Conservation (phyloP, 2,113 vertebrate species). For the Syrmaticus mikado region DNA sequence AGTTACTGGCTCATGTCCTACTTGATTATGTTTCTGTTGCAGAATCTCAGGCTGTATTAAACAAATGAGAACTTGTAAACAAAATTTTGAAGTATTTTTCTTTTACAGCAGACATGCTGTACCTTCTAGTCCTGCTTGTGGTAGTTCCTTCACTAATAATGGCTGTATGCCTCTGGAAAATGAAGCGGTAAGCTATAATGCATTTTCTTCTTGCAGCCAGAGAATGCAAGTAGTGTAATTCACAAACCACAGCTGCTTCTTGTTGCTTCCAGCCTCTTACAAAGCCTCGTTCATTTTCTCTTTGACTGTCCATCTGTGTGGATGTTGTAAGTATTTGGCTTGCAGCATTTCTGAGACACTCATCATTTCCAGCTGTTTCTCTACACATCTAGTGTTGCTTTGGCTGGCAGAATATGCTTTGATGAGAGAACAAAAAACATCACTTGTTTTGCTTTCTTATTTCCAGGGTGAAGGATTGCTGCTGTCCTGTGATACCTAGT, state of each 20-base stretch:
- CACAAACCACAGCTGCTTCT: background rate
- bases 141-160: slow-evolving; percentile 32
- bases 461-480: slow-evolving; percentile 75
- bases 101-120: slow-evolving; percentile 61
- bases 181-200: slow-evolving; percentile 74
- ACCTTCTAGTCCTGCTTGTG: slow-evolving; percentile 36
- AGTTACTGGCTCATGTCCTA: background rate
- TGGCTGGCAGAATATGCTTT: background rate
- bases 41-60: background rate
- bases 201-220: background rate
- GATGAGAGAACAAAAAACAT: background rate
- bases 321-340: background rate
- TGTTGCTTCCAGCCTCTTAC: background rate
- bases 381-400: background rate
- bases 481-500: slow-evolving; percentile 76
- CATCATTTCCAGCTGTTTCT: background rate
- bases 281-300: background rate
- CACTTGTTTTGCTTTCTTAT: background rate
- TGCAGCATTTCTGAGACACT: background rate
- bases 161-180: slow-evolving; percentile 65
- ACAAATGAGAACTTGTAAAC: background rate
- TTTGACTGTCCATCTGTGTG: background rate
- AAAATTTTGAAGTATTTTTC: background rate
- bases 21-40: background rate
- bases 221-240: background rate